Base-by-base conservation (phyloP, 2,113 vertebrate genomes). In the Epinephelus lanceolatus region DNA sequence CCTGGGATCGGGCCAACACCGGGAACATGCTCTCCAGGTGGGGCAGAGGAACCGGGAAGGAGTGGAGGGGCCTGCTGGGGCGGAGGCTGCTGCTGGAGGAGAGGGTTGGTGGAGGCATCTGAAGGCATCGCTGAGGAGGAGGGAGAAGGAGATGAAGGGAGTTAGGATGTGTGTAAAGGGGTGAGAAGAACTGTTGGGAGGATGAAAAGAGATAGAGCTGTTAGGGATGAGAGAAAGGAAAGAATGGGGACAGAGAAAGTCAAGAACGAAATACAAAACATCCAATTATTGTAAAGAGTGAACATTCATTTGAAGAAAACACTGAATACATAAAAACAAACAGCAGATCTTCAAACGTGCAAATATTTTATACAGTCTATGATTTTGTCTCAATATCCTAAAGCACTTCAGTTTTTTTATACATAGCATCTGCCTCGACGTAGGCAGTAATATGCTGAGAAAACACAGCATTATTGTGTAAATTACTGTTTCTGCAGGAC, bases 11-110 rank as follows among this genome's bases (percentile, higher is more conserved):
- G 84, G n/a, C 89, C 86, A 0, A 92, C 89, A 0, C 62, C 78
- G 0, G 91, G 71, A 6, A 89, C 61, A 0, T 71, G 92, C 2
- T 91, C 91, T 5, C 49, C 81, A 0, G 87, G 12, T 0, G 67
- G 76, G 0, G 71, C 70, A 0, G 93, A 86, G 23, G 90, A 89
- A 30, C 84, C 84, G 0, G 89, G 87, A 12, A 93, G 90, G 6
- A 90, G 87, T 6, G 91, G 91, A 2, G 93, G 3, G 0, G 88
- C 23, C 74, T 79, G 86, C 17, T 82, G 90, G 1, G 89, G 30
- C 0, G 86, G 77, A 42, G 92, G 83, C 85, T 88, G 93, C 59
- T 91, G 91, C 79, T 92, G 91, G 61, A 91, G 91, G 74, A 93
- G 90, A 13, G 91, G 88, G 45, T 85, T 92, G 87, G 73, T 77